Base-by-base conservation (phyloP, 2,113 vertebrate species). In the Scomber japonicus region DNA sequence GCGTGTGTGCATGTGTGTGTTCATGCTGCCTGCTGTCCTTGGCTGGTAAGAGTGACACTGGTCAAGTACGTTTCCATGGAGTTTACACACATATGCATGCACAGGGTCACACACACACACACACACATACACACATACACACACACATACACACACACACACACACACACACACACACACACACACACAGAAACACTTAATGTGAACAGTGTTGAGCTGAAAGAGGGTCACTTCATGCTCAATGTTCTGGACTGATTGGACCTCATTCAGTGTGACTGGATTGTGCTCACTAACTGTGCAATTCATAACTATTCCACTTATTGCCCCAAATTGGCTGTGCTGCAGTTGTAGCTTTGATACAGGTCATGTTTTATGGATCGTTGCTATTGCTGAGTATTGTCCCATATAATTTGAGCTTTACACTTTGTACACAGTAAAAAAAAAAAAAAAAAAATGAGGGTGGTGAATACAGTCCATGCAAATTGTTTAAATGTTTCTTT, bases 181-280 rank as follows among this genome's bases (percentile, higher is more conserved):
- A 57, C 4, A 21, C 40, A 31, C 21, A 16, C 12, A 21, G 51
- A 63, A 9, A 16, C 45, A n/a, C 13, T 8, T 21, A 55, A 0
- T 49, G 11, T 21, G 17, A 17, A 44, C 14, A 6, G 15, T 50
- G 70, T 3, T 74, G 68, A 80, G 78, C 63, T 31, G 11, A 63
- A 82, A 70, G 17, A 72, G 31, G 84, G 75, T 78, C 64, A 77
- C 63, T 67, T 76, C 71, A 81, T 79, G 88, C 74, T 87, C 86
- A 72, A 63, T 59, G 82, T 80, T 84, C 70, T 73, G 81, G 78
- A 62, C 81, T 71, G 89, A 85, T 80, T 88, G 59, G 82, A 84
- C 60, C 63, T 77, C 55, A 75, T 62, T 78, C 62, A 46, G 53
- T 77, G 71, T 61, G 62, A 66, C 45, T 70, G 17, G n/a, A 65